Base-by-base conservation (phyloP, 2,888 invertebrate species). In the Crioceris asparagi region DNA sequence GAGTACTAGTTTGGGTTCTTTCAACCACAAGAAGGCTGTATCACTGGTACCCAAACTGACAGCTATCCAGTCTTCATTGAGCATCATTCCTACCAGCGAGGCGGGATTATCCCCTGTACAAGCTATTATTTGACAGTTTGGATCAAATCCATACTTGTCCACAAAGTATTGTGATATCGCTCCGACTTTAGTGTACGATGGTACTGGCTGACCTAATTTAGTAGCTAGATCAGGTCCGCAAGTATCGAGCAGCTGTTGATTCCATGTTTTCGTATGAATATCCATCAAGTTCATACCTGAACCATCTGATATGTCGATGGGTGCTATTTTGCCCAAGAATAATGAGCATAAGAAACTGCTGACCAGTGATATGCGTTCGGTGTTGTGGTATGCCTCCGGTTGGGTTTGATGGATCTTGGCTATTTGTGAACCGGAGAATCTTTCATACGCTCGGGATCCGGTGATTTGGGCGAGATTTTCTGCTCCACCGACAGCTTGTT, bases 101-200 rank as follows among this genome's bases (percentile, higher is more conserved):
- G 87, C 82, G 16, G 91, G 86, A 71, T 97, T 97, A 62, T 97
- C 96, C 0, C 97, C 97, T 0, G 94, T 94, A 62, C 92, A 94
- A 0, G 90, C 83, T 3, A 88, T 70, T 2, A 97, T 75, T 53
- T 74, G 70, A 59, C 96, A 96, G 10, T 79, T 71, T 0, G 78
- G 64, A 44, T 74, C 72, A 65, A 97, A 92, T 11, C 85, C 83
- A 64, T 88, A 96, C 41, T 91, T 72, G 46, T 83, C 77, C 5
- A 87, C 83, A 64, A 83, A 87, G 65, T 92, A 97, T 0, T 70
- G 54, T 0, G 81, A 77, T 35, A 96, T 70, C 4, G 66, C 51
- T 0, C 93, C 94, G 43, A 93, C 63, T 43, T 75, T 68, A 0
- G 75, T 70, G 31, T 73, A 71, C 0, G 86, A 77, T 3, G 82